Evolutionary conservation across 2,113 vertebrate genomes (phyloP).

Genomic region (Trichomycterus rosablanca): DNA sequence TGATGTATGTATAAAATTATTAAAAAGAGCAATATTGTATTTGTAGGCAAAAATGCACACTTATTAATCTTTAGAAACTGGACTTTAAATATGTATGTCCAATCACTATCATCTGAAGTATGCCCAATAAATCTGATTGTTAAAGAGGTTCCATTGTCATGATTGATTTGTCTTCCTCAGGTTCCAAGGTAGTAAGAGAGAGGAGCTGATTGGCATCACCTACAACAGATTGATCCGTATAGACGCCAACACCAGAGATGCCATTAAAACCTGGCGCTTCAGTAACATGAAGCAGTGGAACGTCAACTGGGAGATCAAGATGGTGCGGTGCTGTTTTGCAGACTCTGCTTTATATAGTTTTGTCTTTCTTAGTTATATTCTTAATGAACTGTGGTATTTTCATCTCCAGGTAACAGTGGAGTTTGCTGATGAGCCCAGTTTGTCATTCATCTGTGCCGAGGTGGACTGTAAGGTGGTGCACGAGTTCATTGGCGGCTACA

Average conservation of each 20-base stretch:
- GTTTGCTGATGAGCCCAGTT: constrained; percentile 88
- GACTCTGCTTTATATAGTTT: not conserved
- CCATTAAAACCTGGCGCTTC: constrained; percentile 96
- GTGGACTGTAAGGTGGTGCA: constrained; percentile 98
- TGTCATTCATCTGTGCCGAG: constrained; percentile 92
- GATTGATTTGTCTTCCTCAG: constrained; percentile 55
- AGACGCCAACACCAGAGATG: constrained; percentile 89
- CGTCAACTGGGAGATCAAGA: constrained; percentile 99
- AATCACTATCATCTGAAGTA: too few species aligned
- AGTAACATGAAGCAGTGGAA: constrained; percentile 99
- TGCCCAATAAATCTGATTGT: too few species aligned
- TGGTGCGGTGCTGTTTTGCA: constrained; percentile 66
- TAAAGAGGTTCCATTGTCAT: not conserved
- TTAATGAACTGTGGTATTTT: not conserved
- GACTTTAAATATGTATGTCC: too few species aligned
- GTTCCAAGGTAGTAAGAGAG: constrained; percentile 93
- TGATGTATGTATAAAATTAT: too few species aligned
- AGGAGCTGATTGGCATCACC: constrained; percentile 95
- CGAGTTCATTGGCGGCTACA: constrained; percentile 97
- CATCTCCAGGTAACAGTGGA: constrained; percentile 86
- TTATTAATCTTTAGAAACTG: too few species aligned
- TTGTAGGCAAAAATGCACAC: too few species aligned
- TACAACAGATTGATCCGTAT: constrained; percentile 96
- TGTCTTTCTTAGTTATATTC: not conserved
- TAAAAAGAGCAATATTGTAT: too few species aligned